A percentile compares a stretch with the other conserved stretches of the same genome.
phyloP scores from a whole-genome alignment of 2,797 vertebrate genomes.

The Channallabes apus region DNA sequence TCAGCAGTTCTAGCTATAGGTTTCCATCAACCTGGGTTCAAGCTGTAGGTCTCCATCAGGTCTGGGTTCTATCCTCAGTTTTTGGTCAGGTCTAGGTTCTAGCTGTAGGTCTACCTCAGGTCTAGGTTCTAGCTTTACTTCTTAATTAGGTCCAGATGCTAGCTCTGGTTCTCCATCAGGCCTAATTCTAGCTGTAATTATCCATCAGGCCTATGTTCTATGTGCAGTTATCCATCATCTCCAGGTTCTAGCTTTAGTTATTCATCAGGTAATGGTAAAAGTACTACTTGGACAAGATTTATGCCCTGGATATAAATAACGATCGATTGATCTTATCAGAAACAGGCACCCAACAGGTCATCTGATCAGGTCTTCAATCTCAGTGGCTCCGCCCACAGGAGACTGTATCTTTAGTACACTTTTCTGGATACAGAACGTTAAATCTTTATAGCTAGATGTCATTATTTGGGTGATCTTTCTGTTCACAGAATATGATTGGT shows the following conservation, averaged over 20 bases:
- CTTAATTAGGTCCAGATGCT: neutral
- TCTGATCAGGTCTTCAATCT: neutral
- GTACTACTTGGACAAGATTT: too few relatives aligned
- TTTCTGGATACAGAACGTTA: neutral
- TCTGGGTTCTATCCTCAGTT: neutral
- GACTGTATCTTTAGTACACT: neutral
- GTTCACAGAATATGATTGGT: neutral
- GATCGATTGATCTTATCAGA: too few relatives aligned
- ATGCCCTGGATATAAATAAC: too few relatives aligned
- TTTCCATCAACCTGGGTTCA: too few relatives aligned
- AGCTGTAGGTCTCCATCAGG: too few relatives aligned
- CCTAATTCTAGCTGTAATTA: neutral
- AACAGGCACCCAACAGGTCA: neutral
- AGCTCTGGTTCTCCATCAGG: neutral
- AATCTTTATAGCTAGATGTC: neutral
- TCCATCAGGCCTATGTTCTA: too few relatives aligned
- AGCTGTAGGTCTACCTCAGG: neutral
- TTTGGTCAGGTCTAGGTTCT: neutral
- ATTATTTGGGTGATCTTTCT: neutral
- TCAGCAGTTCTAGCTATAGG: too few relatives aligned
- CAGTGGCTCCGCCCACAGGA: neutral
- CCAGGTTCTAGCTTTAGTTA: too few relatives aligned
- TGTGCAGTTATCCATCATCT: too few relatives aligned
- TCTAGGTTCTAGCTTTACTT: neutral
- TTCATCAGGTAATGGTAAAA: too few relatives aligned